Evolutionary conservation across 1,140 invertebrate species (phyloP), one percentile per base, ranked within the genome.

Genomic region (Lordiphosa stackelbergi): DNA sequence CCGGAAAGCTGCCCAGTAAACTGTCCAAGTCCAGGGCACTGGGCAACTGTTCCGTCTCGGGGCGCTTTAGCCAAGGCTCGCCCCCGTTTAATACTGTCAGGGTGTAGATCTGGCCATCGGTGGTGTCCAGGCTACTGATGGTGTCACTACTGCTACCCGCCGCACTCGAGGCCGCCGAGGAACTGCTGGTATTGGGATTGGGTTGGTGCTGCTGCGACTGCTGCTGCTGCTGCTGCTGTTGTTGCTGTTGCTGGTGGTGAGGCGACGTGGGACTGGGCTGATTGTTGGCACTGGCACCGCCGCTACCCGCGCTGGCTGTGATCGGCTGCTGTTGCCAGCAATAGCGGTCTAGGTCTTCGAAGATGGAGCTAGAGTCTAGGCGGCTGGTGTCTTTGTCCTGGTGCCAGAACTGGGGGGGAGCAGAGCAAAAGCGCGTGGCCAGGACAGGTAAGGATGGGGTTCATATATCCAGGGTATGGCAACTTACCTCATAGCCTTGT

Each of bases 291-390:
- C 73, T 69, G 88, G 89, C 22, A 88, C 85, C 71, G 8, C 58
- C 60, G 40, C 73, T 57, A 9, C 53, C 46, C 24, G 54, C 57
- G 46, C 66, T 89, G 24, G 88, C 85, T n/a, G 90, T 89, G 53
- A 91, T 90, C 19, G 88, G 89, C 42, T 92, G 90, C 85, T 91
- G 90, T 52, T 89, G 92, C 94, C 94, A 95, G 70, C 93, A 94
- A 86, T 92, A 94, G 71, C 94, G 93, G 85, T 94, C 94, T 28
- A 95, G 89, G 84, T 95, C 94, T 86, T 95, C 94, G 62, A 95
- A 88, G 47, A 95, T 92, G 28, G 92, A 90, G 49, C 48, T 86
- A 13, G 91, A 90, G 88, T 95, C 91, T 77, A 94, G 87, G 78
- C 92, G 87, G 81, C 92, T 89, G 47, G 65, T 88, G 87, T 93